These are phyloP conservation scores for Yponomeuta sedellus DNA, from an alignment of 2,888 invertebrate species.

Conservation along the genomic window DNA sequence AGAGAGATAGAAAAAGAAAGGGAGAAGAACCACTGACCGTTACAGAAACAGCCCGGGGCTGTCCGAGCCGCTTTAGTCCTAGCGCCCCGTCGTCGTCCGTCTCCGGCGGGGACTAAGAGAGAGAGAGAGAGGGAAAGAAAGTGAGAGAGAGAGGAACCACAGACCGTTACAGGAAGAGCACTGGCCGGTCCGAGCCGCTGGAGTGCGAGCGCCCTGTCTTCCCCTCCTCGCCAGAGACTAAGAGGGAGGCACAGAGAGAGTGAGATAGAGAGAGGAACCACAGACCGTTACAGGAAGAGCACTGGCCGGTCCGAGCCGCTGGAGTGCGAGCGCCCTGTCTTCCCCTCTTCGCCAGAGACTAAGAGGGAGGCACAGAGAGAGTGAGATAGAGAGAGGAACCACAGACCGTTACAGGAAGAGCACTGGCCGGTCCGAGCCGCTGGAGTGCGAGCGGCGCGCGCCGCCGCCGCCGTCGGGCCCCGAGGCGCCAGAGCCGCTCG, in stretches of 20 bases:
- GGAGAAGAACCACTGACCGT: not conserved
- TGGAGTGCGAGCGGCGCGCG: constrained; percentile 59
- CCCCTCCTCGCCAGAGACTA: no score
- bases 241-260: no score
- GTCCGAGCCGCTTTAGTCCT: not conserved
- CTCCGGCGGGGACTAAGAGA: not conserved
- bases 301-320: constrained; percentile 44
- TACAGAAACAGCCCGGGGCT: not conserved
- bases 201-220: no score
- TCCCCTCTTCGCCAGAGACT: no score
- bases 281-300: constrained; percentile 58
- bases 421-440: constrained; percentile 44
- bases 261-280: not conserved
- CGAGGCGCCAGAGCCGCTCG: constrained; percentile 50
- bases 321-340: no score
- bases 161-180: constrained; percentile 61
- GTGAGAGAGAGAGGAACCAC: constrained; percentile 9
- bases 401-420: constrained; percentile 22
- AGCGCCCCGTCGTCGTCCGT: no score
- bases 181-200: constrained; percentile 40
- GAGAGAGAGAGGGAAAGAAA: no score
- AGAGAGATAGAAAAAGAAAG: no score
- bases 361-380: no score
- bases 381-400: no score
- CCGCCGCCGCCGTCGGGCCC: constrained; percentile 56